Evolutionary conservation across 2,113 vertebrate species (phyloP).

Genomic region (Phaethornis superciliosus): DNA sequence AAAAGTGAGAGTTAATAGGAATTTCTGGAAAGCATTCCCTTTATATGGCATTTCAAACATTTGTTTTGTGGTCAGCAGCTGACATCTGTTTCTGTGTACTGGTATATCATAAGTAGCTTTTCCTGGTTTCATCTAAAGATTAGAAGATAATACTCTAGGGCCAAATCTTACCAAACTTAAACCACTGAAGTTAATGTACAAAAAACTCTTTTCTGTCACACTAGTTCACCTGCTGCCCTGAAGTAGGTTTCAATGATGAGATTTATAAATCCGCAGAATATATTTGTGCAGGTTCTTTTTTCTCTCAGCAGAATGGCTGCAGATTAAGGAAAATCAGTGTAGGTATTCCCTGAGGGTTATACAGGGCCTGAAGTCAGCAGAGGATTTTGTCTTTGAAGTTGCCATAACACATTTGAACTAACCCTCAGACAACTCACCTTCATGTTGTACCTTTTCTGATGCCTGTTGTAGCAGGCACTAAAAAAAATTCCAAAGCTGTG

Average conservation of each 20-base stretch:
- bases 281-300: neutral
- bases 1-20: neutral
- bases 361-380: neutral
- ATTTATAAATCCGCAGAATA: neutral
- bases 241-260: neutral
- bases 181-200: conserved; percentile 16
- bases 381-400: neutral
- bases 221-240: neutral
- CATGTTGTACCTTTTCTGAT: neutral
- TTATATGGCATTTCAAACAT: neutral
- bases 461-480: neutral
- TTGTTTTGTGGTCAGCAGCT: conserved; percentile 24
- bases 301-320: neutral
- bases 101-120: conserved; percentile 29
- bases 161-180: conserved; percentile 15
- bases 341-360: neutral
- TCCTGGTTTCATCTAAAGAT: conserved; percentile 25
- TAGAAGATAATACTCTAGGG: conserved; percentile 16
- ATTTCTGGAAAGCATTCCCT: neutral
- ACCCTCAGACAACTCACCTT: neutral
- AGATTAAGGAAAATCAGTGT: neutral
- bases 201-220: neutral
- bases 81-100: neutral
- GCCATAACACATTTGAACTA: neutral
- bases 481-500: neutral